phyloP scores from a whole-genome alignment of 2,888 invertebrate species.

The Campoplex nolae region DNA sequence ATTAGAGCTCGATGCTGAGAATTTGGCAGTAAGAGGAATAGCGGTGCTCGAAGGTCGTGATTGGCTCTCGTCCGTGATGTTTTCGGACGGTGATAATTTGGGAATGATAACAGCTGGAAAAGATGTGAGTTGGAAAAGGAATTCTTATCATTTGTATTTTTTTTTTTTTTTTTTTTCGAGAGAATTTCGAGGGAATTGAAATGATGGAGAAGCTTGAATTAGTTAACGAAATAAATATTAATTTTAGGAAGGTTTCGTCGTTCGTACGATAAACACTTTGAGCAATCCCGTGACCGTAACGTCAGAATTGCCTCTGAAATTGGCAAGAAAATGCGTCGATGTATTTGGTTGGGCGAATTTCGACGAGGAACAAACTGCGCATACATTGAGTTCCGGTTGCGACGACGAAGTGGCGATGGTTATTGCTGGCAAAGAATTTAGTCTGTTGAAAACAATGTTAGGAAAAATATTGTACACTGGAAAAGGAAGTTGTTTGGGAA shows the following conservation, averaged over 20 bases:
- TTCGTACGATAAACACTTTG: slow-evolving; percentile 89
- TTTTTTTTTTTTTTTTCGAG: neutral
- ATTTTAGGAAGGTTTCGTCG: slow-evolving; percentile 91
- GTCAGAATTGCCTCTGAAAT: slow-evolving; percentile 88
- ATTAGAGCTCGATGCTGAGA: slow-evolving; percentile 84
- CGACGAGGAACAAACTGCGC: slow-evolving; percentile 88
- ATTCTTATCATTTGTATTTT: neutral
- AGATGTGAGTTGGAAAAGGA: slow-evolving; percentile 87
- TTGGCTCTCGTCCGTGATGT: slow-evolving; percentile 86
- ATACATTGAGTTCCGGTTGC: slow-evolving; percentile 85
- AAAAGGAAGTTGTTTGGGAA: slow-evolving; percentile 93
- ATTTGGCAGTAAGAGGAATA: slow-evolving; percentile 85
- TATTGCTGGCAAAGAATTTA: slow-evolving; percentile 96
- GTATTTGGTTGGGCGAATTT: slow-evolving; percentile 90
- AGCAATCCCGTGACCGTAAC: slow-evolving; percentile 87
- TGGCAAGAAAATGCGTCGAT: slow-evolving; percentile 92
- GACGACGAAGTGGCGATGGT: slow-evolving; percentile 93
- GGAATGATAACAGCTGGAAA: slow-evolving; percentile 92
- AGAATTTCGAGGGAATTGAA: neutral
- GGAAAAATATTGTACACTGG: slow-evolving; percentile 96
- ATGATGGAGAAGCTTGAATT: neutral
- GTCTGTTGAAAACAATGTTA: slow-evolving; percentile 92
- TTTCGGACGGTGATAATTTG: slow-evolving; percentile 92
- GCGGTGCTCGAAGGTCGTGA: slow-evolving; percentile 83
- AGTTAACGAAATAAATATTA: slow-evolving; percentile 36